These are phyloP conservation scores for Andrena chrysosceles DNA, from an alignment of 2,888 invertebrate genomes.

Conservation along the genomic window DNA sequence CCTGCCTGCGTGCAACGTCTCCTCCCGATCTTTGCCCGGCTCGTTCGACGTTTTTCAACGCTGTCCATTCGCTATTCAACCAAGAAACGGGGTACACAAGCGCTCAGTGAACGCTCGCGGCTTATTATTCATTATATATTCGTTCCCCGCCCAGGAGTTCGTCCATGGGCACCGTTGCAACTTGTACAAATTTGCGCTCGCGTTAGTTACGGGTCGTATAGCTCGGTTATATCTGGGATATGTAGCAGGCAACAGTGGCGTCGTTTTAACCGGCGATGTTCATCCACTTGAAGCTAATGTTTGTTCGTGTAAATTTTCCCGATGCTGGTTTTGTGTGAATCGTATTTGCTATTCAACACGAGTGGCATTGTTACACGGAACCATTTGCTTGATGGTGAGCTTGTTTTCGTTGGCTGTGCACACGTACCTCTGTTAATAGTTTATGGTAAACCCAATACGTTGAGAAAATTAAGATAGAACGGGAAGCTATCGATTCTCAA, in stretches of 20 bases:
- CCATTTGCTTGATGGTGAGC: conserved; percentile 16
- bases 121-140: conserved; percentile 49
- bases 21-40: neutral
- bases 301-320: conserved; percentile 51
- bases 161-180: conserved; percentile 26
- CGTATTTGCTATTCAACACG: conserved; percentile 25
- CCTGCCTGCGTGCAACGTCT: neutral
- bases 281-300: conserved; percentile 53
- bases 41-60: neutral
- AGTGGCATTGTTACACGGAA: conserved; percentile 17
- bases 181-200: conserved; percentile 59
- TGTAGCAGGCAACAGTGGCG: conserved; percentile 38
- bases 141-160: conserved; percentile 32
- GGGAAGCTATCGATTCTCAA: too few relatives aligned
- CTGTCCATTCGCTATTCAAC: neutral
- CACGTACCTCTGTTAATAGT: neutral
- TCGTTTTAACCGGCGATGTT: conserved; percentile 52
- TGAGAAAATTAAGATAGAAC: too few relatives aligned
- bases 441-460: neutral
- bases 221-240: conserved; percentile 38
- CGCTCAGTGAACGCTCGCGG: neutral
- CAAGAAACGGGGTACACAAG: neutral
- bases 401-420: conserved; percentile 11
- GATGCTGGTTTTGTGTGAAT: conserved; percentile 36
- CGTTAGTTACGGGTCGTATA: conserved; percentile 53